Evolutionary conservation across 2,797 vertebrate species (phyloP).

Genomic region (Pelodytes ibericus): DNA sequence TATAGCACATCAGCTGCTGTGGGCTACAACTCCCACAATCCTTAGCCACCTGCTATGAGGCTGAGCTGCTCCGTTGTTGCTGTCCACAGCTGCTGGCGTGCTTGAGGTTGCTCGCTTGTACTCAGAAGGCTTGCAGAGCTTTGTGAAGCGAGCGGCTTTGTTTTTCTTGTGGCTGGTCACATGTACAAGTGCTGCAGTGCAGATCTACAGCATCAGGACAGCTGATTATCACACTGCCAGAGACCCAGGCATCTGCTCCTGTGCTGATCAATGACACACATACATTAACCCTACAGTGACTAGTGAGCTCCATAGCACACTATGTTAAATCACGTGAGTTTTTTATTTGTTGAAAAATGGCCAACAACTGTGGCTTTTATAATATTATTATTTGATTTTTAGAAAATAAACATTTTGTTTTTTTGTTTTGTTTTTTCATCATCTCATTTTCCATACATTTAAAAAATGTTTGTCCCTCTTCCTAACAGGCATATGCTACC

Average conservation of each 20-base stretch:
- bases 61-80: neutral
- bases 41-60: neutral
- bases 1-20: neutral
- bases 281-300: slow-evolving; percentile 4
- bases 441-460: no score
- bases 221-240: slow-evolving; percentile 34
- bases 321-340: neutral
- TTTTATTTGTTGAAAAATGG: neutral
- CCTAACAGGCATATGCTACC: no score
- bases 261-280: neutral
- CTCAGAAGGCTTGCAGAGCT: neutral
- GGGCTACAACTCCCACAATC: neutral
- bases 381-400: no score
- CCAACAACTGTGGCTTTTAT: neutral
- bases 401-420: no score
- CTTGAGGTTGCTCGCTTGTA: neutral
- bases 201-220: slow-evolving; percentile 48
- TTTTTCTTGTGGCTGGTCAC: slow-evolving; percentile 50
- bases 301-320: neutral
- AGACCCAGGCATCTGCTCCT: slow-evolving; percentile 11
- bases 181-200: slow-evolving; percentile 53
- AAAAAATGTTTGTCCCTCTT: no score
- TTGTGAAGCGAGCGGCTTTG: slow-evolving; percentile 17
- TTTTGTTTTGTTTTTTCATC: no score
- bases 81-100: neutral